Conservation (phyloP, 2,888 invertebrate genomes). For the Camponotus fellah region DNA sequence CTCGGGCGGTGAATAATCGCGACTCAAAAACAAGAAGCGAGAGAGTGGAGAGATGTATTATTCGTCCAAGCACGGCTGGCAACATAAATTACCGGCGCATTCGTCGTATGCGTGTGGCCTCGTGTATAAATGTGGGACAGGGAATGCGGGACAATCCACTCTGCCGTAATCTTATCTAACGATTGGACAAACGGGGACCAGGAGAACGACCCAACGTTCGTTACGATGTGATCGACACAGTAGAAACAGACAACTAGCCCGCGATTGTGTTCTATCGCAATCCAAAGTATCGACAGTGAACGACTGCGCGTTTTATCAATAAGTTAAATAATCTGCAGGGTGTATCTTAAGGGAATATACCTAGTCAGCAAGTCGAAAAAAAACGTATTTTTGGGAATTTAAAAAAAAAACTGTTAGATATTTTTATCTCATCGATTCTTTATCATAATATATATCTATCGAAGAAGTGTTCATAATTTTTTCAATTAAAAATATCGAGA, state of each 20-base stretch:
- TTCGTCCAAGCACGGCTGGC: conserved; percentile 49
- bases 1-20: conserved; percentile 51
- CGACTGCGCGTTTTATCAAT: conserved; percentile 35
- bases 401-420: no score
- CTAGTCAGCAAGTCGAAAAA: no score
- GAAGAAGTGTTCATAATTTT: no score
- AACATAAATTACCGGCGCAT: conserved; percentile 67
- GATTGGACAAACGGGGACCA: conserved; percentile 16
- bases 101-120: conserved; percentile 30
- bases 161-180: conserved; percentile 42
- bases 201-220: conserved; percentile 8
- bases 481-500: no score
- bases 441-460: no score
- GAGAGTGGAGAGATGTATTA: conserved; percentile 42
- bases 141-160: conserved; percentile 48
- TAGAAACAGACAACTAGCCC: conserved; percentile 4
- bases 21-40: conserved; percentile 41
- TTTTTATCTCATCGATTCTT: no score
- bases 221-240: conserved; percentile 14
- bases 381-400: no score
- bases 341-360: no score
- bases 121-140: not conserved
- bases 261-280: not conserved
- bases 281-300: conserved; percentile 9
- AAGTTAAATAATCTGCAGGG: conserved; percentile 28